Evolutionary conservation across 2,888 invertebrate genomes (phyloP).

Genomic region (Dasypogon diadema): DNA sequence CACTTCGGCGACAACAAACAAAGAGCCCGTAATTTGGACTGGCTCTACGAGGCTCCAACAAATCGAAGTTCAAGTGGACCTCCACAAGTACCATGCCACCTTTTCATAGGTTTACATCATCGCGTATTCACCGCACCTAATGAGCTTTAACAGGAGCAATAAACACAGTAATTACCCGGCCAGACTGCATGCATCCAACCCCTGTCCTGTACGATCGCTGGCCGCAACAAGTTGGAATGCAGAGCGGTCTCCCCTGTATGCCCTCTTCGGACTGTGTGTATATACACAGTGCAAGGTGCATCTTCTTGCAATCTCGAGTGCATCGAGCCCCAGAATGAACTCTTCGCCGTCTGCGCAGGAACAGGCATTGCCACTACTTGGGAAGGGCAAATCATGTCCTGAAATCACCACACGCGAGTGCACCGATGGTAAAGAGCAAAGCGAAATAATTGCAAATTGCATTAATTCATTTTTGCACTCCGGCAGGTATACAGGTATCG

Average conservation of each 20-base stretch:
- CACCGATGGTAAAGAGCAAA: slow-evolving; percentile 16
- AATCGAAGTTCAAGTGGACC: slow-evolving; percentile 23
- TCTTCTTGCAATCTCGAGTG: slow-evolving; percentile 19
- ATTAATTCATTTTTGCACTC: slow-evolving; percentile 44
- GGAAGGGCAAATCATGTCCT: slow-evolving; percentile 15
- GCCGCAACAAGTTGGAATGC: slow-evolving; percentile 26
- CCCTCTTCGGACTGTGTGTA: neutral
- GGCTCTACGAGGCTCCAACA: neutral
- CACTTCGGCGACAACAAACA: neutral
- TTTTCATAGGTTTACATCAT: neutral
- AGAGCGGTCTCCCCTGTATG: neutral
- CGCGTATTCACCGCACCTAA: slow-evolving; percentile 11
- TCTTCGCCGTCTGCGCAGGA: slow-evolving; percentile 38
- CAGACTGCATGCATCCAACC: slow-evolving; percentile 31
- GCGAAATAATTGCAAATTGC: slow-evolving; percentile 42
- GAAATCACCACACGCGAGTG: slow-evolving; percentile 48
- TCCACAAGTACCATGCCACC: neutral
- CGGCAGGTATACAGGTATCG: slow-evolving; percentile 39
- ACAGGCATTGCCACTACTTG: neutral
- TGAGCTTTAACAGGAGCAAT: slow-evolving; percentile 36
- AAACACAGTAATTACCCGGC: slow-evolving; percentile 34
- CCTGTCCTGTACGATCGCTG: neutral
- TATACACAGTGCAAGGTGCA: slow-evolving; percentile 44
- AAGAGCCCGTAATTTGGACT: slow-evolving; percentile 3
- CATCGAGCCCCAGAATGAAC: neutral